A percentile compares a stretch with the other conserved stretches of the same genome.
Evolutionary conservation across 2,113 vertebrate genomes (phyloP).

Genomic region (Prunella himalayana): DNA sequence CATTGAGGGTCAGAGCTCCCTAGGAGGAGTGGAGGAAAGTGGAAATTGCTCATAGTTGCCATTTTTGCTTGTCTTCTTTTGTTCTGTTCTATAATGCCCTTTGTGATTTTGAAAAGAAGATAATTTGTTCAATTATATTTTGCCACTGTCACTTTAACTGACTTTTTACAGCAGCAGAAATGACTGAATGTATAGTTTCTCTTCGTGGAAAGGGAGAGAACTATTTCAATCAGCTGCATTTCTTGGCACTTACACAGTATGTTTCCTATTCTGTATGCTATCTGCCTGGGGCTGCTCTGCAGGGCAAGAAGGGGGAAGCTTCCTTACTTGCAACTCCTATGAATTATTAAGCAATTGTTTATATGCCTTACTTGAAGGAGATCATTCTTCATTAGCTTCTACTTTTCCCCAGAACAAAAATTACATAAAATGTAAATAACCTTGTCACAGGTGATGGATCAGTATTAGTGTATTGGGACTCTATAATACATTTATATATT

Average conservation of each 20-base stretch:
- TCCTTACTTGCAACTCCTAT: not conserved
- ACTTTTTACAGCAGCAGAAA: not conserved
- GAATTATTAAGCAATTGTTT: not conserved
- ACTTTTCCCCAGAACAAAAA: not conserved
- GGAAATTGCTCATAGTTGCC: not conserved
- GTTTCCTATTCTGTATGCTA: not conserved
- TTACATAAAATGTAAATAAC: not conserved
- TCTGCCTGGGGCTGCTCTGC: slow-evolving; percentile 5
- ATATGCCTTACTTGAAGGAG: not conserved
- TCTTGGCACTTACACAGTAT: not conserved
- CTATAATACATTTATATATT: not conserved
- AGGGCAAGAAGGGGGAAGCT: not conserved
- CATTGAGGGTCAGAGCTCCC: not conserved
- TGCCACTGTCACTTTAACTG: not conserved
- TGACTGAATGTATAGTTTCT: not conserved
- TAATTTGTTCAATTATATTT: not conserved
- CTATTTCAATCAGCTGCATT: not conserved
- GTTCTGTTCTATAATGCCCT: not conserved
- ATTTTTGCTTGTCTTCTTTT: not conserved
- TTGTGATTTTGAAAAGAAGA: not conserved
- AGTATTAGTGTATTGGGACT: not conserved
- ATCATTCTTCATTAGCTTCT: not conserved
- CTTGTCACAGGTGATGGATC: not conserved
- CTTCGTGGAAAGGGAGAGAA: not conserved
- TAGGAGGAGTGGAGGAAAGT: not conserved